Evolutionary conservation across 2,797 vertebrate species (phyloP), one percentile per base, ranked within the genome.

Genomic region (Smutsia temminckii): DNA sequence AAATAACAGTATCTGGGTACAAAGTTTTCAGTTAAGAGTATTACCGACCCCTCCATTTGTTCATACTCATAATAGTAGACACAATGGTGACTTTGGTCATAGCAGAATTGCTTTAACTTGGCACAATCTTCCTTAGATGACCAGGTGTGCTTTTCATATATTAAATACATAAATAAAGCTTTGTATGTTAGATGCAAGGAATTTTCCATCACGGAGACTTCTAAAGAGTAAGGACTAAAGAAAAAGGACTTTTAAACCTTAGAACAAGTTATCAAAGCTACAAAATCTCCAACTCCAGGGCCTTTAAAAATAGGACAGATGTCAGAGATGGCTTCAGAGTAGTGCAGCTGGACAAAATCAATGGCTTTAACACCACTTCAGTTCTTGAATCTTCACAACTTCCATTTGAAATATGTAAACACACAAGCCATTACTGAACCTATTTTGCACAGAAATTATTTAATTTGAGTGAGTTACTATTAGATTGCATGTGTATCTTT

Each of bases 341-440:
- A 55, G n/a, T 93, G 8, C 21, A 78, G 13, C 42, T 16, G 32
- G 71, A 80, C 37, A 80, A 17, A 93, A 91, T 94, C 77, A 87
- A 27, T 91, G 46, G 93, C 49, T n/a, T 61, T 92, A 80, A 59
- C 21, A 55, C 80, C 46, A 46, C 27, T 69, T 68, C 3, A 46
- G 77, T 66, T 84, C 53, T 55, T 78, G 23, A 81, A 57, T 84
- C 72, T 95, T 93, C 8, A 55, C n/a, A 91, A 42, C 12, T 85
- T 57, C 10, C 42, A 81, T 80, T 59, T 95, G 61, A 93, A 96
- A 75, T 81, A 95, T 81, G n/a, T 40, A 97, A 94, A 89, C 37
- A 61, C 42, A 84, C 27, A 85, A 72, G 9, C 12, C n/a, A 55
- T 84, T 78, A 84, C 42, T 51, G 55, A 92, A 78, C 1, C 9